Base-by-base conservation (phyloP, 2,113 vertebrate species). In the Pycnonotus jocosus region DNA sequence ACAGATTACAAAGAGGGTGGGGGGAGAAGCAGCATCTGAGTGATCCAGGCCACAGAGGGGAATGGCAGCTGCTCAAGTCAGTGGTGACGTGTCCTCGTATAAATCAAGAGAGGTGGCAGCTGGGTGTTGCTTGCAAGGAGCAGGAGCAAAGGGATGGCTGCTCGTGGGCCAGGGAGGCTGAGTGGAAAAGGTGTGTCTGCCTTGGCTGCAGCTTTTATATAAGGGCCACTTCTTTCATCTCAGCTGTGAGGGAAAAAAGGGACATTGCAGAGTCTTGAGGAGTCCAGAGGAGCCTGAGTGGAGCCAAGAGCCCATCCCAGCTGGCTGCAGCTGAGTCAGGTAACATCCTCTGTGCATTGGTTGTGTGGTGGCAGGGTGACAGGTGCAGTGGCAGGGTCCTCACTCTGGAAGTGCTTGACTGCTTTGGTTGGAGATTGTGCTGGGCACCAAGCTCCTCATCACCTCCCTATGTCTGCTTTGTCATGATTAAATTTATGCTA, bases 251-350 rank as follows among this genome's bases (percentile, higher is more conserved):
- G 4, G 0, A 4, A 10, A 73, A 25, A 47, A 53, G 35, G 21
- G 47, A 40, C 23, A 2, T 31, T 1, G 0, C 14, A 6, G 64
- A 40, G 57, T 2, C 66, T 25, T 0, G 3, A 31, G 31, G 4
- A 13, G 79, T 24, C 72, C 56, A 14, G 72, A 45, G n/a, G 62
- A 88, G 54, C 71, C 42, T 2, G 25, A 72, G 85, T 1, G 7
- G 81, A 93, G 6, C 40, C 1, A 1, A 17, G 58, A 37, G 54
- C 37, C 50, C 19, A 4, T 71, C 82, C 76, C 79, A 33, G 48
- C 54, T 20, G 28, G n/a, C 61, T 64, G 80, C 45, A 28, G 64
- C 33, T 31, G 60, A 24, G 38, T 42, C 86, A 88, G 93, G 93
- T 96, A 91, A 20, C 50, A 24, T 3, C 6, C 2, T 11, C 51